These are phyloP conservation scores for Amitus sp. DNA, from an alignment of 2,888 invertebrate genomes.

Conservation along the genomic window DNA sequence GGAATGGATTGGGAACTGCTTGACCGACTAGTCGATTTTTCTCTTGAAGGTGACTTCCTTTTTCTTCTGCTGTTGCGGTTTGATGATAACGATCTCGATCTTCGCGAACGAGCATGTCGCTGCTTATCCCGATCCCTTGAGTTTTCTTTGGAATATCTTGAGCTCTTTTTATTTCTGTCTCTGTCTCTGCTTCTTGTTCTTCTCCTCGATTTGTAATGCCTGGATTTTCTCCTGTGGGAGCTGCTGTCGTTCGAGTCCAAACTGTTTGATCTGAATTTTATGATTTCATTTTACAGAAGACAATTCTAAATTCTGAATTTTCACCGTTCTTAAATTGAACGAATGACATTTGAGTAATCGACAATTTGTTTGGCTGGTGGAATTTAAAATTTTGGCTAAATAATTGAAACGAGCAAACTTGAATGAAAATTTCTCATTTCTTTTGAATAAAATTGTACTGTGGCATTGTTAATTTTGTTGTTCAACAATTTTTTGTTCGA, in stretches of 20 bases:
- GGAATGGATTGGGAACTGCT: constrained; percentile 57
- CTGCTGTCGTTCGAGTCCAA: constrained; percentile 57
- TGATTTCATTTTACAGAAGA: too few relatives aligned
- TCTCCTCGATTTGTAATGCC: constrained; percentile 54
- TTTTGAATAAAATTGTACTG: too few relatives aligned
- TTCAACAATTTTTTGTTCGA: too few relatives aligned
- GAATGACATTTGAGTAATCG: too few relatives aligned
- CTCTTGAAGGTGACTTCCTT: constrained; percentile 55
- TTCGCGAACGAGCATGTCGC: constrained; percentile 47
- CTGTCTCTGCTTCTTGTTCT: constrained; percentile 56
- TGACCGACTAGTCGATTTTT: constrained; percentile 59
- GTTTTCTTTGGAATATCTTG: constrained; percentile 52
- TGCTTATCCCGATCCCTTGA: constrained; percentile 57
- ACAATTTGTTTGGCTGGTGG: too few relatives aligned
- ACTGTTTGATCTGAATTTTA: constrained; percentile 56
- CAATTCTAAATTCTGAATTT: too few relatives aligned
- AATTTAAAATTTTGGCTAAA: too few relatives aligned
- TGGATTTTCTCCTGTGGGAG: constrained; percentile 53
- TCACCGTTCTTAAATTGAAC: too few relatives aligned
- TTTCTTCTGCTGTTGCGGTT: constrained; percentile 49
- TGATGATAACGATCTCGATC: constrained; percentile 54
- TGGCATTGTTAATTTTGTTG: too few relatives aligned
- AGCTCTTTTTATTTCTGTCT: constrained; percentile 47
- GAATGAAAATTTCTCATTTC: too few relatives aligned
- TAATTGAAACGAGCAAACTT: too few relatives aligned